Evolutionary conservation across 37 sponge, comb jelly and placozoan species (phyloP), one percentile per base, ranked within the genome.

Genomic region (Agelas oroides): DNA sequence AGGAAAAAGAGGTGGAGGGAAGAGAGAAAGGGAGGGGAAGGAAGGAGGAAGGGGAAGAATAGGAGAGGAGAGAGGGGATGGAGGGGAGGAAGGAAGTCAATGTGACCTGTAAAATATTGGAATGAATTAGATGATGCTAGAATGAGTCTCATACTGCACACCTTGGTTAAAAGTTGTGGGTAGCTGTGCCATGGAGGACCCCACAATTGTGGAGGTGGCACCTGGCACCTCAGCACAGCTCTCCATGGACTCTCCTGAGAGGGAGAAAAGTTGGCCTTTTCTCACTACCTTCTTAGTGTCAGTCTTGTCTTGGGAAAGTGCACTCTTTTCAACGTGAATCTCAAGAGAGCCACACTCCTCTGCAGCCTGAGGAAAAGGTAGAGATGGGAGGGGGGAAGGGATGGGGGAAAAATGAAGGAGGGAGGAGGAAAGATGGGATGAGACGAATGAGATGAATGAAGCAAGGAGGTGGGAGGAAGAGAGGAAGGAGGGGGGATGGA

Each of bases 121-220:
- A 46, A 46, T 46, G 46, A 46, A 12, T 46, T 8, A 46, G 46
- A 46, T 3, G 46, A 8, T 46, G 8, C 46, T 46, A 8, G 46
- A 46, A 46, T 46, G 8, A 12, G 46, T 12, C 8, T 46, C 30
- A 46, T 3, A 46, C 6, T 3, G 46, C 8, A 46, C 46, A 76
- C 89, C 94, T 80, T 99, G 99, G 67, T 93, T 91, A 37, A 97
- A 97, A 55, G 99, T 97, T 33, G 97, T 99, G 32, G 97, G 87
- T 18, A 99, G 86, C 79, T 99, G 99, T 19, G 98, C 99, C 97
- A 99, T 99, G 65, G 96, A 91, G 24, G 96, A 92, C n/a, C 99
- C 99, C 5, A 99, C 96, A 8, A 90, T 90, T 79, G 95, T 99
- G 40, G 85, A 86, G 31, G 96, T 95, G 19, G 95, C 94, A 1